A percentile compares a stretch with the other conserved stretches of the same genome.
phyloP scores from a whole-genome alignment of 1,140 invertebrate species.

The Drosophila neocordata region DNA sequence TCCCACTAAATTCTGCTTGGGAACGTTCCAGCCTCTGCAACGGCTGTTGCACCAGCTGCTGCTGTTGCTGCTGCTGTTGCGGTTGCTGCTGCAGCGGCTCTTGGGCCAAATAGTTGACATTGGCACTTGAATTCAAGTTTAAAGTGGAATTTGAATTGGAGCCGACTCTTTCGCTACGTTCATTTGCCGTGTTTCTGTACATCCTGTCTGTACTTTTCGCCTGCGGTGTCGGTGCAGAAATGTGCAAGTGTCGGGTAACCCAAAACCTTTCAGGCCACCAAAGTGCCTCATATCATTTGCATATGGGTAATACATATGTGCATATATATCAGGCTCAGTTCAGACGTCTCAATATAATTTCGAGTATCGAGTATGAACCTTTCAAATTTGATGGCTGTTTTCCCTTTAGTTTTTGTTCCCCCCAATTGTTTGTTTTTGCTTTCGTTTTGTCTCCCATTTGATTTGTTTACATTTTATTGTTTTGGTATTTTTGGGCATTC shows the following conservation, averaged over 20 bases:
- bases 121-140: constrained; percentile 10
- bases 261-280: constrained; percentile 58
- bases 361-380: constrained; percentile 57
- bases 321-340: constrained; percentile 34
- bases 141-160: constrained; percentile 1
- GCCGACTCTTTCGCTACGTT: background rate
- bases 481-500: constrained; percentile 34
- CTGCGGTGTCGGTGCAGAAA: constrained; percentile 77
- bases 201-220: constrained; percentile 62
- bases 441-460: background rate
- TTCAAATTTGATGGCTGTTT: constrained; percentile 76
- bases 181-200: constrained; percentile 36
- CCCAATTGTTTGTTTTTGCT: background rate
- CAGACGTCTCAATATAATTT: constrained; percentile 59
- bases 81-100: background rate
- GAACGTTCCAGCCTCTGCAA: constrained; percentile 5
- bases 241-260: constrained; percentile 79
- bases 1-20: constrained; percentile 12
- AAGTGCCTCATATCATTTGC: constrained; percentile 69
- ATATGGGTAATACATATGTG: constrained; percentile 62
- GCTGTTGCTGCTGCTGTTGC: background rate
- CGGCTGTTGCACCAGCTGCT: background rate
- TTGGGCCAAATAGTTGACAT: background rate
- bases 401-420: constrained; percentile 22
- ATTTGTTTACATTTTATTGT: constrained; percentile 82